Evolutionary conservation across 2,797 vertebrate genomes (phyloP).

Genomic region (Gallinago solitaria): DNA sequence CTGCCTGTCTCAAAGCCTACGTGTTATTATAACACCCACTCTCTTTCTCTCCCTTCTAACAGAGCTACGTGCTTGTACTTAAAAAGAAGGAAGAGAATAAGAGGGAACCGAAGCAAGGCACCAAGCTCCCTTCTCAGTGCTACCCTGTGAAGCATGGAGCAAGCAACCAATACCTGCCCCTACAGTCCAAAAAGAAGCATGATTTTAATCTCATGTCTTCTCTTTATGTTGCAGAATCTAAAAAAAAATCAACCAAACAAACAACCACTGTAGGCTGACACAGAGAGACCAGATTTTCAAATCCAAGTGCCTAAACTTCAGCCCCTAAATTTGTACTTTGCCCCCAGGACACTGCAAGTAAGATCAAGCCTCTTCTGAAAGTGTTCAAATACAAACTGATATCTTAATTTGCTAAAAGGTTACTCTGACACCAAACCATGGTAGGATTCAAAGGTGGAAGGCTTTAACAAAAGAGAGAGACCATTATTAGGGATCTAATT

Average conservation of each 20-base stretch:
- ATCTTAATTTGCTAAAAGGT: neutral
- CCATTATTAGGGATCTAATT: neutral
- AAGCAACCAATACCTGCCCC: neutral
- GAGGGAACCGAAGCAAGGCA: neutral
- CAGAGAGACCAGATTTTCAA: neutral
- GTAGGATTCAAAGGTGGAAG: neutral
- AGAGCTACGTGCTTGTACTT: neutral
- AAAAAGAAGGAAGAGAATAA: neutral
- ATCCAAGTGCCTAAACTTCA: neutral
- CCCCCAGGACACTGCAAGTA: neutral
- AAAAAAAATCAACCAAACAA: neutral
- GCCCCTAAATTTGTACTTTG: neutral
- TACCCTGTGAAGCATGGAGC: neutral
- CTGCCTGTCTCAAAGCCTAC: slow-evolving; percentile 14
- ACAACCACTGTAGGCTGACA: neutral
- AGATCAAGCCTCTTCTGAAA: neutral
- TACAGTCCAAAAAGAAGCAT: neutral
- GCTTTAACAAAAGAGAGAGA: neutral
- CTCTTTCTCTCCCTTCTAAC: slow-evolving; percentile 8
- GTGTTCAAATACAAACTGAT: neutral
- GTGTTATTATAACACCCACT: slow-evolving; percentile 28
- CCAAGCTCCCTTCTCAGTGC: neutral
- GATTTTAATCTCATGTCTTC: neutral
- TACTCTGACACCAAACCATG: neutral
- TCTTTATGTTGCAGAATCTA: neutral